Base-by-base conservation (phyloP, 2,888 invertebrate genomes). In the Meiosimyza platycephala region DNA sequence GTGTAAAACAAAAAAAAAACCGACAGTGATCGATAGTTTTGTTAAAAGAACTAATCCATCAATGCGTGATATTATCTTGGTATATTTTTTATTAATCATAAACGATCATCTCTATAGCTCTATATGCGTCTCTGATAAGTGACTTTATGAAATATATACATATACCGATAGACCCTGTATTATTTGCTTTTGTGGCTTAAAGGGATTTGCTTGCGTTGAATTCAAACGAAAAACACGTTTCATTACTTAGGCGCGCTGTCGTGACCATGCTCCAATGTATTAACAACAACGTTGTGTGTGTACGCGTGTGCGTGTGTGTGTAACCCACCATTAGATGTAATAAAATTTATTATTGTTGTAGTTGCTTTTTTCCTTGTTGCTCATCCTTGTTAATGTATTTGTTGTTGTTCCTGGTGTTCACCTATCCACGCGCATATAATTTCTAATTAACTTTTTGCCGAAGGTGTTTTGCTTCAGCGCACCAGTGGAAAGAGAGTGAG, bases 391-490 rank as follows among this genome's bases (percentile, higher is more conserved):
- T 28, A 28, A 1, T 71, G 47, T 71, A 69, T 60, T 71, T 72
- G 60, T 55, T 50, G 52, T 50, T 72, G 33, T 72, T 74, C 74
- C 22, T 65, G 52, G 40, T 40, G 40, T 40, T 40, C 60, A 60
- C 50, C 18, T 52, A 47, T 52, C 22, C 18, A 16, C 18, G 22
- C 60, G 57, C 69, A 76, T 72, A 78, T 78, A 76, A 78, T 74
- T 78, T 78, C 76, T 78, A 76, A 76, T 77, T 78, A 78, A 78
- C 76, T 74, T 75, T 77, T 73, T 76, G 74, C 74, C 65, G 22
- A 71, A 72, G 75, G 76, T 73, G 74, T 76, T 77, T 76, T 72
- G 65, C 9, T 51, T 22, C 13, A 18, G 6, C 57, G 57, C 57
- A 6, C 52, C 47, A n/a, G 72, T 62, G 18, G 51, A 57, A 51